Percentiles rank a stretch among this genome's conserved stretches.
These are phyloP conservation scores for Sminthopsis crassicaudata DNA, from an alignment of 2,113 vertebrate species.

Conservation along the genomic window DNA sequence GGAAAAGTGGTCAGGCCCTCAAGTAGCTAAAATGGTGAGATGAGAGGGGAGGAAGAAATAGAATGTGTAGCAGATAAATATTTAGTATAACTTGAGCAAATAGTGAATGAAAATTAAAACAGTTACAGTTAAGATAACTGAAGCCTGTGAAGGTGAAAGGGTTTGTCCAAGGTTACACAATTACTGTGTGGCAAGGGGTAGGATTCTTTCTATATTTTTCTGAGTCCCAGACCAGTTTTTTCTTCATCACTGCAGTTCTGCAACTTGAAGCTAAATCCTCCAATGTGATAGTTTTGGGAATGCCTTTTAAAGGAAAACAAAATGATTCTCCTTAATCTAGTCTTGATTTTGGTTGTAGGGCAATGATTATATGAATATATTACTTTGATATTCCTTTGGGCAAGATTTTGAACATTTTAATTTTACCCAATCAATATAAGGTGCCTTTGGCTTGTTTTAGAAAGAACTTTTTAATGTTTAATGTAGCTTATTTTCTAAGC, in stretches of 20 bases:
- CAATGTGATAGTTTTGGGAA: background rate
- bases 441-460: background rate
- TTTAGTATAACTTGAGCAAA: background rate
- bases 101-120: background rate
- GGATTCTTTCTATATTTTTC: background rate
- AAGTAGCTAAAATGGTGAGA: background rate
- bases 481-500: background rate
- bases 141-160: background rate
- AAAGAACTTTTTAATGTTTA: background rate
- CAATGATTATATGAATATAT: background rate
- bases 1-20: background rate
- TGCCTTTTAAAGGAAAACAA: background rate
- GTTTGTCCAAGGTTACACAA: background rate
- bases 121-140: background rate
- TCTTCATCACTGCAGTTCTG: background rate
- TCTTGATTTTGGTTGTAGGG: background rate
- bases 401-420: background rate
- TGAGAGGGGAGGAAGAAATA: background rate
- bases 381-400: background rate
- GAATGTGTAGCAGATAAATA: background rate
- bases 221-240: background rate
- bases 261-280: background rate
- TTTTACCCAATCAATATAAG: background rate
- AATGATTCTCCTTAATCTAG: background rate
- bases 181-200: background rate